Evolutionary conservation across 1,140 invertebrate species (phyloP).

Genomic region (Pseudomyrmex concolor): DNA sequence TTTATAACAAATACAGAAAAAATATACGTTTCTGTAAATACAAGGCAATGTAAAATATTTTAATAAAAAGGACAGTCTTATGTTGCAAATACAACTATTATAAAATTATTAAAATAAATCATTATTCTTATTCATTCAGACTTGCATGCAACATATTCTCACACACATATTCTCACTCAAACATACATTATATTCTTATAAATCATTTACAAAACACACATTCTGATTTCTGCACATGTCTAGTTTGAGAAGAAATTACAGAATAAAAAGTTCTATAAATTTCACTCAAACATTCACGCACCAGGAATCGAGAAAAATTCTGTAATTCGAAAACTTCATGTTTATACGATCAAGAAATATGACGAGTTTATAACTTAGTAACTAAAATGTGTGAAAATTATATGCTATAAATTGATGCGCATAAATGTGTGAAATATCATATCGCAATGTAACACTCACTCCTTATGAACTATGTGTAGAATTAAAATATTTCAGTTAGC

Average conservation of each 20-base stretch:
- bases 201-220: background rate
- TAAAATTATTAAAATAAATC: no score
- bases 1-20: no score
- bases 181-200: background rate
- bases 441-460: background rate
- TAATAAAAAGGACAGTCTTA: no score
- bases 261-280: conserved; percentile 10
- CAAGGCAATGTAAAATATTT: no score
- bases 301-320: background rate
- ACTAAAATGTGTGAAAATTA: background rate
- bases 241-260: conserved; percentile 27
- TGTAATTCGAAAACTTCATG: conserved; percentile 9
- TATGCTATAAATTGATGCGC: conserved; percentile 2
- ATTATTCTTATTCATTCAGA: no score
- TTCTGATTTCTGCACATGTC: conserved; percentile 14
- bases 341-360: background rate
- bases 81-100: no score
- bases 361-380: background rate
- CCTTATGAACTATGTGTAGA: background rate
- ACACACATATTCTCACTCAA: no score
- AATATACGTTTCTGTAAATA: no score
- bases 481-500: background rate
- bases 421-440: conserved; percentile 18
- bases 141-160: no score
- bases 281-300: conserved; percentile 21